phyloP scores from a whole-genome alignment of 2,888 invertebrate genomes.

The Drosophila limbata region DNA sequence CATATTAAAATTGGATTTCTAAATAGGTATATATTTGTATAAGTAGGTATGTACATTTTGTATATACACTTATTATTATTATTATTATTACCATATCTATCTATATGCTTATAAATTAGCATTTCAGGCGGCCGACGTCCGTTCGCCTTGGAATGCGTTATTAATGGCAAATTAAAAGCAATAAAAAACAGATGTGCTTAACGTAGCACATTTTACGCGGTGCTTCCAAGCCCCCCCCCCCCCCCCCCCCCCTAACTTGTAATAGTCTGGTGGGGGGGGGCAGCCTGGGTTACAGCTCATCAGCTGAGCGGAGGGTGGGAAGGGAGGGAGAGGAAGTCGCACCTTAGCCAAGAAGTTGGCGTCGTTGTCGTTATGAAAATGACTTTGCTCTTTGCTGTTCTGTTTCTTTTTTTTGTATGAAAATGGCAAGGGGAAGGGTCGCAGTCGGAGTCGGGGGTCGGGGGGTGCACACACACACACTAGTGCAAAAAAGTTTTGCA shows the following conservation, averaged over 20 bases:
- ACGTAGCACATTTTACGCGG: conserved; percentile 80
- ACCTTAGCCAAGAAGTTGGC: conserved; percentile 72
- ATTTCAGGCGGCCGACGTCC: conserved; percentile 62
- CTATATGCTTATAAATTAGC: conserved; percentile 75
- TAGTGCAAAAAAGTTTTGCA: conserved; percentile 77
- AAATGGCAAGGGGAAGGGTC: not conserved
- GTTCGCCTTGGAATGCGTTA: conserved; percentile 79
- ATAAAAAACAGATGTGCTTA: conserved; percentile 85
- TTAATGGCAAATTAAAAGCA: conserved; percentile 85
- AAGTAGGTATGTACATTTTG: conserved; percentile 14
- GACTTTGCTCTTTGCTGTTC: conserved; percentile 76
- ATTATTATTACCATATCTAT: conserved; percentile 61
- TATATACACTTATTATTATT: conserved; percentile 31
- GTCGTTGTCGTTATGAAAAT: conserved; percentile 82
- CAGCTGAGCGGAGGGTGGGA: conserved; percentile 37
- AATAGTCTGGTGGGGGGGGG: not conserved
- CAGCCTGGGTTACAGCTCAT: conserved; percentile 59
- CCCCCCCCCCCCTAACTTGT: not conserved
- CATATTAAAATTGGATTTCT: conserved; percentile 71
- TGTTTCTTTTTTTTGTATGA: conserved; percentile 29
- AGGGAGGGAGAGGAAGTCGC: conserved; percentile 26
- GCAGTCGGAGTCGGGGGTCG: not conserved
- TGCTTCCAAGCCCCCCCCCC: conserved; percentile 1
- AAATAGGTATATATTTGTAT: conserved; percentile 28
- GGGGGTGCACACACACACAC: conserved; percentile 33